These are phyloP conservation scores for Altica lythri DNA, from an alignment of 2,888 invertebrate species.

Conservation along the genomic window DNA sequence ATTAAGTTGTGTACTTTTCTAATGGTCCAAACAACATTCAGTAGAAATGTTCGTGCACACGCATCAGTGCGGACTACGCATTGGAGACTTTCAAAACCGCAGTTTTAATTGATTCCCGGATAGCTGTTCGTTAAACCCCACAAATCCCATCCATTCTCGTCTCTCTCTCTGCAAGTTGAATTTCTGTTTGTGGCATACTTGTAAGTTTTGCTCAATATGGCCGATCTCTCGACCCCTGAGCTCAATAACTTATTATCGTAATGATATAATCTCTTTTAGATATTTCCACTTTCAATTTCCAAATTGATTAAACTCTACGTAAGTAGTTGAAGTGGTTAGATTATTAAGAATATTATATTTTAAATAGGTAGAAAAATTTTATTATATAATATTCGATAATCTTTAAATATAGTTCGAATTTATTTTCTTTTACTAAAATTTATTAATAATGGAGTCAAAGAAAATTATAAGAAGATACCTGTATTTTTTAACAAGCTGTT, in stretches of 20 bases:
- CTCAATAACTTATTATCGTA: conserved; percentile 35
- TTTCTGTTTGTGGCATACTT: conserved; percentile 38
- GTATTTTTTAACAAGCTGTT: too few species aligned
- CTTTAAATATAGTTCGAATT: too few species aligned
- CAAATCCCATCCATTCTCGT: conserved; percentile 40
- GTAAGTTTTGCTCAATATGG: conserved; percentile 38
- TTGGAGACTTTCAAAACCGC: conserved; percentile 32
- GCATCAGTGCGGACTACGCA: conserved; percentile 34
- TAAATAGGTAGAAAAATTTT: too few species aligned
- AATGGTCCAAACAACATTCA: conserved; percentile 9
- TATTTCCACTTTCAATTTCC: conserved; percentile 24
- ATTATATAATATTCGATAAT: too few species aligned
- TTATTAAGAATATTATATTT: too few species aligned
- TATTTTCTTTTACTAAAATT: too few species aligned
- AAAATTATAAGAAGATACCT: too few species aligned
- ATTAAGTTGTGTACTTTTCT: too few species aligned
- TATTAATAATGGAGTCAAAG: too few species aligned
- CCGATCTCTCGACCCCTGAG: conserved; percentile 29
- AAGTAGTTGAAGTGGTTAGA: too few species aligned
- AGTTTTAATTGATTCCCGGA: conserved; percentile 45
- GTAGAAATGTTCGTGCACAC: conserved; percentile 33
- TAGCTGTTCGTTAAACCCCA: conserved; percentile 33
- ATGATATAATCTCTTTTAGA: conserved; percentile 33
- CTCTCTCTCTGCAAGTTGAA: conserved; percentile 15
- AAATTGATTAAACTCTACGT: too few species aligned